phyloP scores from a whole-genome alignment of 1,140 invertebrate species.

The Penaeus indicus region DNA sequence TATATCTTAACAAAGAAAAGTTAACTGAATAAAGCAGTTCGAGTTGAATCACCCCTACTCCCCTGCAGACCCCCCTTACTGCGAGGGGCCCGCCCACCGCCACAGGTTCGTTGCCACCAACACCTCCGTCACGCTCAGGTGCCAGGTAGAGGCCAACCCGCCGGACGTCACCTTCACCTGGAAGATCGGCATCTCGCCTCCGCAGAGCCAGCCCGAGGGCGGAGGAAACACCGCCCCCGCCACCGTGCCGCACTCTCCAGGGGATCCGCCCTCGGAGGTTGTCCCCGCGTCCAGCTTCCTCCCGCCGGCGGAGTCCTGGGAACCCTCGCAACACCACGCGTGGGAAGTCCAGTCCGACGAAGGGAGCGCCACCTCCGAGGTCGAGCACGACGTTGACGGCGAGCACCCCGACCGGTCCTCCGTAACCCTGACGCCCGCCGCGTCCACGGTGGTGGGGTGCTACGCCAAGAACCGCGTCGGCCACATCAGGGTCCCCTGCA shows the following conservation, averaged over 20 bases:
- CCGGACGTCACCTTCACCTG: constrained; percentile 40
- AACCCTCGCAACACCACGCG: neutral
- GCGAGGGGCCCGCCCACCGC: constrained; percentile 1
- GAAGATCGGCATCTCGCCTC: constrained; percentile 21
- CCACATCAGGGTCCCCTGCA: constrained; percentile 55
- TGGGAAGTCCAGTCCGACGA: neutral
- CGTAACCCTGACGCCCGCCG: constrained; percentile 47
- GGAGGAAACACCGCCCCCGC: neutral
- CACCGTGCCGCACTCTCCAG: neutral
- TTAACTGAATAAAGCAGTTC: neutral
- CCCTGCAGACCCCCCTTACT: constrained; percentile 56
- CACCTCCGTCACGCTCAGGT: constrained; percentile 57
- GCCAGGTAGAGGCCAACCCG: constrained; percentile 53
- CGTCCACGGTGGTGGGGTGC: constrained; percentile 57
- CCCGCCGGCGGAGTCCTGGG: constrained; percentile 5
- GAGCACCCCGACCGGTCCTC: constrained; percentile 27
- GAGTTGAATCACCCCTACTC: neutral
- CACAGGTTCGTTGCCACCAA: constrained; percentile 51
- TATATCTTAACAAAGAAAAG: no score
- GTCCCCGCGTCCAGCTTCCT: neutral
- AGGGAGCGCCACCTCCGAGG: neutral
- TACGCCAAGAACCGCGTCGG: constrained; percentile 55
- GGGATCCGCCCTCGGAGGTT: no score
- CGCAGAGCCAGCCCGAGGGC: neutral
- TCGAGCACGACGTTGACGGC: constrained; percentile 1